Conservation (phyloP, 1,140 invertebrate species). For the Pemphigus obesinymphae region DNA sequence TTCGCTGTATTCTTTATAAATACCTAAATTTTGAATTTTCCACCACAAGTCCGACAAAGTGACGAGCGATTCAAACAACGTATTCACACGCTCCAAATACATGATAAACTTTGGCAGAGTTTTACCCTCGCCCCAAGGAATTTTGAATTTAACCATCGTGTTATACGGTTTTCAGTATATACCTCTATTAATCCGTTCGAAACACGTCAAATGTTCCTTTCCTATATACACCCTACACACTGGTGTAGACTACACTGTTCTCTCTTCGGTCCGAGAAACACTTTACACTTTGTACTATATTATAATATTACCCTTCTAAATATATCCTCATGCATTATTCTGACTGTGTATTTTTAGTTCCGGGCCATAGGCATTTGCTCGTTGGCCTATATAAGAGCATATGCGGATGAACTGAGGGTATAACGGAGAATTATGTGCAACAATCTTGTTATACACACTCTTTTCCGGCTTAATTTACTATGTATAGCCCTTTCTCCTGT, state of each 20-base stretch:
- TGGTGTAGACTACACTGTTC: neutral
- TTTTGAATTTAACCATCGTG: neutral
- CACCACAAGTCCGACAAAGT: no score
- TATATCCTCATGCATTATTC: conserved; percentile 22
- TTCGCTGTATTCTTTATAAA: no score
- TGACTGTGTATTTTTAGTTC: neutral
- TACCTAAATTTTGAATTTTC: no score
- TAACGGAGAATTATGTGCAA: neutral
- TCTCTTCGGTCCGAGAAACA: neutral
- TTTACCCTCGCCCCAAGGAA: no score
- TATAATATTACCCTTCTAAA: neutral
- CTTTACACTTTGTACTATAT: neutral
- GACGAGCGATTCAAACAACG: no score
- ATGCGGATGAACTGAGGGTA: neutral
- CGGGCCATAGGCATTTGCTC: neutral
- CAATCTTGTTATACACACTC: neutral
- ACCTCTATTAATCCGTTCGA: neutral
- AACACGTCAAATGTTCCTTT: neutral
- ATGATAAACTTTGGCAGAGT: no score
- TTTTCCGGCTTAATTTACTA: neutral
- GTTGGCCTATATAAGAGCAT: neutral
- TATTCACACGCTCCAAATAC: no score
- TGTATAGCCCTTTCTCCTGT: neutral
- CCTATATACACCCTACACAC: neutral
- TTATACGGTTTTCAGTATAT: no score